A percentile compares a stretch with the other conserved stretches of the same genome.
phyloP scores from a whole-genome alignment of 2,113 vertebrate species.

The Corythoichthys intestinalis region DNA sequence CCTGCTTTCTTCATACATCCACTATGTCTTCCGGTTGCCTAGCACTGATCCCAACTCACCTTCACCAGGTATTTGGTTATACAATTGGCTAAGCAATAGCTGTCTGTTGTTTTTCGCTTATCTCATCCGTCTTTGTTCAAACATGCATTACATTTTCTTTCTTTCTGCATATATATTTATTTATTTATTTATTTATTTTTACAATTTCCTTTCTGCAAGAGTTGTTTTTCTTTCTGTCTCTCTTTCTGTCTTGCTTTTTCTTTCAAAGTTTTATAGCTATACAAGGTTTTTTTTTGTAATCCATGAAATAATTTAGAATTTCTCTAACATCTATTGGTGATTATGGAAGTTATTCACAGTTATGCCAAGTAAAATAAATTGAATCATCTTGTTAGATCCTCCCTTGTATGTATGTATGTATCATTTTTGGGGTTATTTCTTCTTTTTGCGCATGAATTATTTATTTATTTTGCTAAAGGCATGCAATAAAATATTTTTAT shows the following conservation, averaged over 20 bases:
- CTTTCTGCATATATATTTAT: no score
- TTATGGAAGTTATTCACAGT: background rate
- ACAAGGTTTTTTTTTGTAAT: background rate
- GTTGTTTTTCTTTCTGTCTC: constrained; percentile 26
- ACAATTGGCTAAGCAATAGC: background rate
- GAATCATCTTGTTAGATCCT: background rate
- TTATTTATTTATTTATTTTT: constrained; percentile 15
- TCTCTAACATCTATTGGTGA: background rate
- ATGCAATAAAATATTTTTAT: background rate
- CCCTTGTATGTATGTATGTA: no score
- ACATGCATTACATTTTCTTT: constrained; percentile 37
- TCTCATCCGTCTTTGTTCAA: constrained; percentile 28
- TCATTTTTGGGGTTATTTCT: background rate
- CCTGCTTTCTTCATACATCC: constrained; percentile 94
- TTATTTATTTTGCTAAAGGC: background rate
- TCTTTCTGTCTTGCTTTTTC: constrained; percentile 50
- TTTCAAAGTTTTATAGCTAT: constrained; percentile 33
- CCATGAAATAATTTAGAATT: background rate
- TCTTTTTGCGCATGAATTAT: background rate
- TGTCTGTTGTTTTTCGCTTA: constrained; percentile 35
- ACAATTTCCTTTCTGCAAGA: constrained; percentile 43
- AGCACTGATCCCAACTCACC: constrained; percentile 89
- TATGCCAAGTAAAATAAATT: background rate
- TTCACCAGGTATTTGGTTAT: constrained; percentile 79
- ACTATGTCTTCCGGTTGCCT: constrained; percentile 94